Conservation (phyloP, 2,888 invertebrate genomes). For the Pollenia amentaria region DNA sequence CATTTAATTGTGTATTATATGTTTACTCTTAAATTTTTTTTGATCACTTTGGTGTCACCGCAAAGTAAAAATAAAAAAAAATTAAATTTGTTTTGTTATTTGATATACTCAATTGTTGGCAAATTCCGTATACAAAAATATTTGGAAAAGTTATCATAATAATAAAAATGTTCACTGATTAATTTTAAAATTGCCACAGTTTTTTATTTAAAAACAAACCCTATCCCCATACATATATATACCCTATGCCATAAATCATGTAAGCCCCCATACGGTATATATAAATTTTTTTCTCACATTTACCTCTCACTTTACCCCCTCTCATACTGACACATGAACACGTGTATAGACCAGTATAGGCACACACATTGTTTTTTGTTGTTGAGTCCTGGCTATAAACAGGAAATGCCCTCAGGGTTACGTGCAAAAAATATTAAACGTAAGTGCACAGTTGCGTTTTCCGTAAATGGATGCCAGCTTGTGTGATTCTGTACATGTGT, state of each 20-base stretch:
- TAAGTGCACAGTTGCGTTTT: slow-evolving; percentile 73
- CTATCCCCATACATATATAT: no score
- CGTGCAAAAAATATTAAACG: slow-evolving; percentile 70
- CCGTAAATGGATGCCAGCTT: slow-evolving; percentile 8
- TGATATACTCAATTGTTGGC: no score
- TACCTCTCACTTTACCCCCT: neutral
- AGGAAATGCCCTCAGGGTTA: slow-evolving; percentile 71
- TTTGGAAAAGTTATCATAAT: no score
- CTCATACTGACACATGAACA: neutral
- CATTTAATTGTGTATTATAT: no score
- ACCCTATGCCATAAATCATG: neutral
- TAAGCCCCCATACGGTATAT: slow-evolving; percentile 19
- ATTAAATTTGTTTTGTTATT: no score
- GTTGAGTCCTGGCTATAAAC: slow-evolving; percentile 69
- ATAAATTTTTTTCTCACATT: neutral
- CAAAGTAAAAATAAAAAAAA: no score
- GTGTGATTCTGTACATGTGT: neutral
- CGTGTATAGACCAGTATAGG: neutral
- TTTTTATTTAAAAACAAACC: no score
- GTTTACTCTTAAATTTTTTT: no score
- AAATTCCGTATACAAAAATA: no score
- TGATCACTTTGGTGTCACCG: no score
- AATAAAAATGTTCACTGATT: no score
- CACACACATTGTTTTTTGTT: slow-evolving; percentile 41
- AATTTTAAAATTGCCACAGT: no score